A percentile compares a stretch with the other conserved stretches of the same genome.
These are phyloP conservation scores for Gymnocypris eckloni DNA, from an alignment of 2,797 vertebrate genomes.

Conservation along the genomic window DNA sequence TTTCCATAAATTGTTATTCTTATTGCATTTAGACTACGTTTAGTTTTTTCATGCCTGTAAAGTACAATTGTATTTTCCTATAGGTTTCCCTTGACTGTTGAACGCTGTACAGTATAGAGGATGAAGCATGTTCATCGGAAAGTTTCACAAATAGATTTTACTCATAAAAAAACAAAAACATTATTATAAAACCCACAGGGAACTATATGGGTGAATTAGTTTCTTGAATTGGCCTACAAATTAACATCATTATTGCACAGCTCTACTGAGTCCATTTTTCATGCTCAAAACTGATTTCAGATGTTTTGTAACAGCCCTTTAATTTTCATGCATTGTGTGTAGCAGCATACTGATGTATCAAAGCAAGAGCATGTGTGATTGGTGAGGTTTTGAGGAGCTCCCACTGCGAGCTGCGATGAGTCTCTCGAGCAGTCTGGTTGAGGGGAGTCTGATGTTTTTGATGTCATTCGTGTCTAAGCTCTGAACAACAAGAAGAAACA, in stretches of 20 bases:
- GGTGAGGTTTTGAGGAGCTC: slow-evolving; percentile 6
- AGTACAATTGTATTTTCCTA: not conserved
- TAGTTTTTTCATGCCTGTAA: not conserved
- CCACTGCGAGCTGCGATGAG: slow-evolving; percentile 14
- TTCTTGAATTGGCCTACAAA: not conserved
- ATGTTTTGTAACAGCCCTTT: slow-evolving; percentile 4
- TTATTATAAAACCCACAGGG: not conserved
- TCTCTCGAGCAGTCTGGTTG: slow-evolving; percentile 27
- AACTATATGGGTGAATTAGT: not conserved
- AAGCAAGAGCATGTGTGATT: slow-evolving; percentile 15
- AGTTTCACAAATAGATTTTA: not conserved
- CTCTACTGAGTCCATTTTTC: not conserved
- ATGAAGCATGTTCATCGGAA: not conserved
- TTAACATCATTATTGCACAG: not conserved
- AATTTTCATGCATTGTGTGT: not conserved
- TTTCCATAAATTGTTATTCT: not conserved
- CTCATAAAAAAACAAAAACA: not conserved
- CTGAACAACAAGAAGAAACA: slow-evolving; percentile 27
- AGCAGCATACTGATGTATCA: slow-evolving; percentile 7
- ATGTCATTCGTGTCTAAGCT: slow-evolving; percentile 10
- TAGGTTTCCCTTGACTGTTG: not conserved
- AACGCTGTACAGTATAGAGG: too few relatives aligned
- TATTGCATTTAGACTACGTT: not conserved
- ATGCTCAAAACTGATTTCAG: not conserved
- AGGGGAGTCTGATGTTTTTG: slow-evolving; percentile 29